Conservation (phyloP, 2,888 invertebrate genomes). For the Gortyna flavago region DNA sequence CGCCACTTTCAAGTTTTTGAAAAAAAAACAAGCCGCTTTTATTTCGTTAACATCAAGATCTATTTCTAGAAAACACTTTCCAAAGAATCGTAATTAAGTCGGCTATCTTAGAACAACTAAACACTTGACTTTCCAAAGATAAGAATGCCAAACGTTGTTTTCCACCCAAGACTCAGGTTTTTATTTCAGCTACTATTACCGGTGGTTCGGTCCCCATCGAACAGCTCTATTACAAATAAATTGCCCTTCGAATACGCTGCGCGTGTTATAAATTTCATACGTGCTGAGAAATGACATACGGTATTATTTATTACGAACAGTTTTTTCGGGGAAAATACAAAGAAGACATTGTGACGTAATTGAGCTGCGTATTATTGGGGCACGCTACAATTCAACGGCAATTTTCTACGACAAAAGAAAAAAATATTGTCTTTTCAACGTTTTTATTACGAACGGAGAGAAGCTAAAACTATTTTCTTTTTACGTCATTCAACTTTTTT, state of each 20-base stretch:
- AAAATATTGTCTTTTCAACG: constrained; percentile 61
- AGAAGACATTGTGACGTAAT: constrained; percentile 89
- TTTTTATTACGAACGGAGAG: constrained; percentile 35
- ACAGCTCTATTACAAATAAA: constrained; percentile 89
- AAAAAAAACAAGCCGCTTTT: neutral
- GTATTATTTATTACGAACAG: constrained; percentile 88
- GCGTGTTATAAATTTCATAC: constrained; percentile 90
- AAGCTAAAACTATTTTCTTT: constrained; percentile 43
- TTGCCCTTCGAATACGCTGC: constrained; percentile 87
- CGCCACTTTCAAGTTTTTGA: neutral
- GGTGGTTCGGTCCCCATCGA: constrained; percentile 74
- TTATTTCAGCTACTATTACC: constrained; percentile 63
- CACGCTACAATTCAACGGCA: constrained; percentile 78
- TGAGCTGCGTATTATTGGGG: constrained; percentile 84
- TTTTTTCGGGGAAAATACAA: constrained; percentile 85
- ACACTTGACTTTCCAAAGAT: neutral
- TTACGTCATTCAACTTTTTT: constrained; percentile 22
- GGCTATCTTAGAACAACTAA: neutral
- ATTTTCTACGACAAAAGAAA: constrained; percentile 72
- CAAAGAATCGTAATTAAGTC: neutral
- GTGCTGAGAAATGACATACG: constrained; percentile 91
- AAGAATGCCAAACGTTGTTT: constrained; percentile 11
- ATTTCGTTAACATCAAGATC: too few relatives aligned
- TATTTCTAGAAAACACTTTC: neutral
- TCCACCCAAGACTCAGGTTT: constrained; percentile 32